phyloP scores from a whole-genome alignment of 2,113 vertebrate species.

The Himantopus leucocephalus region DNA sequence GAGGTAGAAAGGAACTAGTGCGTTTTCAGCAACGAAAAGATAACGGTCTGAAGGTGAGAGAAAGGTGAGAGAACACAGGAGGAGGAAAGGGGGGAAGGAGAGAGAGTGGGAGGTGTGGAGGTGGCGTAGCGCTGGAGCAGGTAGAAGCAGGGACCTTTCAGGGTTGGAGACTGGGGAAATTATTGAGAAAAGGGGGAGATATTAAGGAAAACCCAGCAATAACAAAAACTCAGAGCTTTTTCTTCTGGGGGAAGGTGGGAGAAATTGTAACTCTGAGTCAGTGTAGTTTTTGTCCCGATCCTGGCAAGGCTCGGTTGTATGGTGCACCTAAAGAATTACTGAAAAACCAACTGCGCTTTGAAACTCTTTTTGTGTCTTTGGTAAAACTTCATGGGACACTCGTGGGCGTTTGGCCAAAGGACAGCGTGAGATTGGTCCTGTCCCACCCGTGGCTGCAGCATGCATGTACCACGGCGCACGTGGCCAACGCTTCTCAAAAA shows the following conservation, averaged over 20 bases:
- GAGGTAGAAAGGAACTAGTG: not conserved
- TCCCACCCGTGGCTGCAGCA: not conserved
- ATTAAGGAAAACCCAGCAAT: not conserved
- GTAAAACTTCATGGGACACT: not conserved
- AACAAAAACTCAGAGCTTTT: not conserved
- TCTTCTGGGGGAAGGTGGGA: no score
- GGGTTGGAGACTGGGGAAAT: not conserved
- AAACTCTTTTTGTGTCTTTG: not conserved
- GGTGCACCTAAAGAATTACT: not conserved
- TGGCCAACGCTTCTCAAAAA: not conserved
- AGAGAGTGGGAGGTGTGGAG: no score
- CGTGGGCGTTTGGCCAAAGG: not conserved
- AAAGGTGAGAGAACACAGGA: not conserved
- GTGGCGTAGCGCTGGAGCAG: no score
- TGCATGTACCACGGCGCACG: rapidly evolving
- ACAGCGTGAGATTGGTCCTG: not conserved
- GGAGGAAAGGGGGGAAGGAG: not conserved
- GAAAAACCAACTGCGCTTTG: not conserved
- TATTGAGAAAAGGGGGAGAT: not conserved
- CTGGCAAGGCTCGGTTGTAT: no score
- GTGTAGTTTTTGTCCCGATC: not conserved
- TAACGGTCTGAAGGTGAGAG: not conserved
- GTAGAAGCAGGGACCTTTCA: not conserved
- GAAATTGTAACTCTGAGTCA: not conserved
- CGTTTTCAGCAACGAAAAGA: not conserved